phyloP scores from a whole-genome alignment of 2,797 vertebrate species.

The Melanogrammus aeglefinus region DNA sequence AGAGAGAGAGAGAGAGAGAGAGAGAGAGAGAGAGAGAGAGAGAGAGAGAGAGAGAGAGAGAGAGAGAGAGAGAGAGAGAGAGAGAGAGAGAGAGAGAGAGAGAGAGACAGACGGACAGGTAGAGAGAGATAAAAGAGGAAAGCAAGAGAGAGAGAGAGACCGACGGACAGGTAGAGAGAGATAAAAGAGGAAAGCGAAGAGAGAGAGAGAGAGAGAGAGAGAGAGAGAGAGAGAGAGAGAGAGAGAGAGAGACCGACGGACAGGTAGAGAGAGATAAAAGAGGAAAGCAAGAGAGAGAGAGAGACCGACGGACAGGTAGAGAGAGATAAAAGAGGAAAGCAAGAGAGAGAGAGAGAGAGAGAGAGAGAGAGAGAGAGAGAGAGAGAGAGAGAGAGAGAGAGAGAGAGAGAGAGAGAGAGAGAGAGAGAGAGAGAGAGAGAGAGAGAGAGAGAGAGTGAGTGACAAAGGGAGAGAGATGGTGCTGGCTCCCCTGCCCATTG shows the following conservation, averaged over 20 bases:
- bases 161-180: neutral
- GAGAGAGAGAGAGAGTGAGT: too few species aligned
- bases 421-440: too few species aligned
- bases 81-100: neutral
- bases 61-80: neutral
- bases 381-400: too few species aligned
- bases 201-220: neutral
- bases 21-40: neutral
- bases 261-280: neutral
- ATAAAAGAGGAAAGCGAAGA: neutral
- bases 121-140: too few species aligned
- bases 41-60: too few species aligned
- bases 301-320: neutral
- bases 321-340: too few species aligned
- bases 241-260: too few species aligned
- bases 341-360: too few species aligned
- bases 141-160: neutral
- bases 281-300: neutral
- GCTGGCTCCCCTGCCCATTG: slow-evolving; percentile 28
- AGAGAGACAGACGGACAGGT: neutral
- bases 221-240: too few species aligned
- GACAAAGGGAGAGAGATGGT: neutral
- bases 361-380: too few species aligned
- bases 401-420: neutral
- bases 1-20: neutral